A percentile compares a stretch with the other conserved stretches of the same genome.
phyloP scores from a whole-genome alignment of 2,888 invertebrate species.

The Tiliacea aurago region DNA sequence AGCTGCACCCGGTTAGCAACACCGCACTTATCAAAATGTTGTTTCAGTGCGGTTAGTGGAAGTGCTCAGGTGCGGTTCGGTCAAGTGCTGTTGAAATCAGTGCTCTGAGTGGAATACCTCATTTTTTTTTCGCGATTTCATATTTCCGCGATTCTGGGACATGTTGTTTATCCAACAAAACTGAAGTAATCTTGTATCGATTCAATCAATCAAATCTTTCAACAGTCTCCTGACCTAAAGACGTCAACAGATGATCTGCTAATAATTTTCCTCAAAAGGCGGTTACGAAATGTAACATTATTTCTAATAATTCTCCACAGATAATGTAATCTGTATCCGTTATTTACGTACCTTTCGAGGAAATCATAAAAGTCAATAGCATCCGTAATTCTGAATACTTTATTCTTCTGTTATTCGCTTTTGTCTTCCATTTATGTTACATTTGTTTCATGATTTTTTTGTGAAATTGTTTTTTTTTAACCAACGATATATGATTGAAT shows the following conservation, averaged over 20 bases:
- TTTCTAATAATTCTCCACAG: conserved; percentile 44
- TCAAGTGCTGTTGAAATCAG: no score
- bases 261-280: conserved; percentile 33
- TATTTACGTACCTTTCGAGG: conserved; percentile 55
- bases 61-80: no score
- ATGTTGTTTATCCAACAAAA: no score
- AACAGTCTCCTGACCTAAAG: neutral
- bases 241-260: conserved; percentile 4
- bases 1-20: no score
- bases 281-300: conserved; percentile 28
- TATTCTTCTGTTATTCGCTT: conserved; percentile 54
- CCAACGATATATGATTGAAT: neutral
- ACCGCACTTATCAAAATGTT: no score
- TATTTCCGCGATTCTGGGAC: no score
- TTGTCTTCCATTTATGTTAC: conserved; percentile 34
- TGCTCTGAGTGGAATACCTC: no score
- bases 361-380: conserved; percentile 64
- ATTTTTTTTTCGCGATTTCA: no score
- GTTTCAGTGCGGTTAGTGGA: no score
- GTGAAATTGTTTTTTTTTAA: neutral
- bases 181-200: neutral
- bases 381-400: conserved; percentile 54
- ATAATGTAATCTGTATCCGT: conserved; percentile 47
- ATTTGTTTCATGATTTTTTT: conserved; percentile 14
- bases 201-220: conserved; percentile 32